Evolutionary conservation across 2,113 vertebrate genomes (phyloP).

Genomic region (Charina bottae): DNA sequence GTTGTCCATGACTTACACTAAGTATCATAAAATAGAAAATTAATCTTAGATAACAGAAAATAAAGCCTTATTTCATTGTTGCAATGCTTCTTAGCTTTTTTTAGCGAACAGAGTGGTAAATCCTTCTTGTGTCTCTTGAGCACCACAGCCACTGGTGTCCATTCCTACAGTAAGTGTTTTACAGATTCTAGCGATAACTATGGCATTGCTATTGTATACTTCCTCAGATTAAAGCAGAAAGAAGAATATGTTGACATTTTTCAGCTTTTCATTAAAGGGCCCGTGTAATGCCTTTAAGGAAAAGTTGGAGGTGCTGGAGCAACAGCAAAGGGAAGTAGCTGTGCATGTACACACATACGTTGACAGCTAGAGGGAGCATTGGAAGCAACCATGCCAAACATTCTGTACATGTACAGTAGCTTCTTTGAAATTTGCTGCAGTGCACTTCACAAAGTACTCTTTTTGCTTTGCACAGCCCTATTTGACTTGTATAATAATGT

Average conservation of each 20-base stretch:
- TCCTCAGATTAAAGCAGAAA: neutral
- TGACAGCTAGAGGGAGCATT: neutral
- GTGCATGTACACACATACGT: neutral
- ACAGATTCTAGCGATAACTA: neutral
- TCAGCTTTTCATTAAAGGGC: neutral
- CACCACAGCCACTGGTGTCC: neutral
- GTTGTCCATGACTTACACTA: constrained; percentile 35
- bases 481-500: neutral
- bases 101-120: constrained; percentile 15
- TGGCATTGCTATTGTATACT: neutral
- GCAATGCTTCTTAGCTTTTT: constrained; percentile 26
- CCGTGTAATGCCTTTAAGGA: neutral
- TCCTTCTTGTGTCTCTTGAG: neutral
- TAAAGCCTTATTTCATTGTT: neutral
- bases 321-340: neutral
- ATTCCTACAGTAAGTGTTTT: neutral
- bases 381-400: neutral
- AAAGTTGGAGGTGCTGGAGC: neutral
- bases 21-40: constrained; percentile 27
- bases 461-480: neutral
- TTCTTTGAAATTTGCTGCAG: neutral
- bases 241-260: neutral
- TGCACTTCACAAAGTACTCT: neutral
- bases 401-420: neutral
- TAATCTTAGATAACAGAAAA: constrained; percentile 27